Base-by-base conservation (phyloP, 2,888 invertebrate genomes). In the Drosophila dives region DNA sequence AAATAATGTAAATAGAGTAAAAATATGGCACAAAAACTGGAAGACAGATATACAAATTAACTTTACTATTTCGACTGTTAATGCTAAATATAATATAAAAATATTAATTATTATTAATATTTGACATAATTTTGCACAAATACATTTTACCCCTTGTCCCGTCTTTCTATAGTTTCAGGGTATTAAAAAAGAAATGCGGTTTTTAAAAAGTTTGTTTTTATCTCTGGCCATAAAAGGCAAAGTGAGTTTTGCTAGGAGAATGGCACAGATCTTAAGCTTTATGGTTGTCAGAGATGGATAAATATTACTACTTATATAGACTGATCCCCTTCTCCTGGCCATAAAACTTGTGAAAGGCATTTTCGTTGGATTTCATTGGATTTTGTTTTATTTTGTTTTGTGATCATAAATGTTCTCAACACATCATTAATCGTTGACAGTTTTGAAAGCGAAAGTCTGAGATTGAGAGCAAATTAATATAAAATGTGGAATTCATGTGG, bases 261-360 rank as follows among this genome's bases (percentile, higher is more conserved):
- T 49, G 67, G 61, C 63, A 40, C 29, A 59, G 17, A 53, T 64
- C 17, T 34, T 49, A 40, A 40, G 42, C 4, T 62, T 6, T 11
- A 15, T 40, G n/a, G 8, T 10, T 33, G 62, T 12, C 32, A 61
- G 50, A 63, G 69, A 49, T 45, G 38, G 60, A 79, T 72, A 36
- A 67, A 67, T 68, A 63, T 4, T 58, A 40, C 63, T 58, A 51
- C 71, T 45, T 79, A 68, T 75, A 63, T 64, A 68, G 67, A 51
- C 17, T 49, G 61, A 29, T 23, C 49, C 42, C 33, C 33, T 48
- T 23, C 45, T 12, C 15, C 45, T 20, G 20, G 17, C 59, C 66
- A 54, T 75, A 74, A 79, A 75, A 66, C 58, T 75, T 51, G 77
- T 77, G 77, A 78, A 79, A 79, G 79, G 79, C 69, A 29, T 26